Evolutionary conservation across 2,797 vertebrate species (phyloP), one percentile per base, ranked within the genome.

Genomic region (Danio tinwini): DNA sequence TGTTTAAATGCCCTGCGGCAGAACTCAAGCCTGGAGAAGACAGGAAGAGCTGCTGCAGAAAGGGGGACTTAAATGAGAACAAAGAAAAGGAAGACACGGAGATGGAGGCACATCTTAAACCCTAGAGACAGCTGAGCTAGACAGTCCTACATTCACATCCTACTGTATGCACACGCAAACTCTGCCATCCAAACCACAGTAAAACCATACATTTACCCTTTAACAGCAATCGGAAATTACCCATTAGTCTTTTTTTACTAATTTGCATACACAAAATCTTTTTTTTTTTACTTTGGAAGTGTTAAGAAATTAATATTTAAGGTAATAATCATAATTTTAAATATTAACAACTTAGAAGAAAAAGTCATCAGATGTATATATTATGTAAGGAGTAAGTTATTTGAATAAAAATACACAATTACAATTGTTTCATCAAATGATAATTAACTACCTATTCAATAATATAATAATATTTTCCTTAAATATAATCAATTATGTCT

Each of bases 21-120:
- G 56, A 55, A 42, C 50, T 59, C 8, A 61, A 61, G 52, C 17
- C 14, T 19, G 44, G 39, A 45, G 19, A 39, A 40, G 42, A 42
- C 50, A 56, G 53, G 53, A 61, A 56, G 14, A 61, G 56, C 70
- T 7, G 68, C 12, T 67, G 59, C 49, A 61, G 59, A 37, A 44
- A 37, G 19, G 45, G 16, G 39, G 47, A 81, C 19, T 40, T 70
- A 78, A 80, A 78, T 72, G 39, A 10, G 21, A 37, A 52, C 39
- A 16, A 40, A 21, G 21, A 58, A 44, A 9, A 39, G 44, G 49
- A 59, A 56, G 47, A 56, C 8, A 71, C 13, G 16, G 10, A 79
- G 40, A 55, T 3, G 61, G 19, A 63, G 62, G 11, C 40, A 55
- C 45, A 47, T 63, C n/a, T 53, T 5, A 56, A 77, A 16, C 42